phyloP scores from a whole-genome alignment of 2,888 invertebrate genomes.

The Lampropteryx suffumata region DNA sequence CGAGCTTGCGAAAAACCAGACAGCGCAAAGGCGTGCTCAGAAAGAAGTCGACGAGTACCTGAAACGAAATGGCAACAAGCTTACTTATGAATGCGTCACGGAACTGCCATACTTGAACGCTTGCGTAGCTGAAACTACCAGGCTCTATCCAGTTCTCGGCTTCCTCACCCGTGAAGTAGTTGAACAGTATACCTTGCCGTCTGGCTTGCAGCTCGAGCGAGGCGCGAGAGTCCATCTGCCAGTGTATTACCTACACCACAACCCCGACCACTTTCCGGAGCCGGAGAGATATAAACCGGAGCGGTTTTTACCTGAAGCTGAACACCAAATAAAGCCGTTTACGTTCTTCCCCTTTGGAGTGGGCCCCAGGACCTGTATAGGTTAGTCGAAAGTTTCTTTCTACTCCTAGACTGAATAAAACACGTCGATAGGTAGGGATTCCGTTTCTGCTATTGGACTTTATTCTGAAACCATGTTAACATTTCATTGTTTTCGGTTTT shows the following conservation, averaged over 20 bases:
- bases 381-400: constrained; percentile 34
- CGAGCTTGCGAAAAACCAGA: constrained; percentile 51
- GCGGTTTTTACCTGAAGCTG: constrained; percentile 47
- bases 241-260: constrained; percentile 47
- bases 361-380: constrained; percentile 56
- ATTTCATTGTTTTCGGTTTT: constrained; percentile 5
- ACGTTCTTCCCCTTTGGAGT: constrained; percentile 57
- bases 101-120: constrained; percentile 51
- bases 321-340: constrained; percentile 42
- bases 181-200: constrained; percentile 52
- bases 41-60: constrained; percentile 51
- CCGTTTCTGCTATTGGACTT: too few species aligned
- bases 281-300: constrained; percentile 53
- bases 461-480: too few species aligned
- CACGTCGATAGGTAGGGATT: too few species aligned
- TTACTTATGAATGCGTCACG: constrained; percentile 47
- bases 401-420: too few species aligned
- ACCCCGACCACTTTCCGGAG: constrained; percentile 49
- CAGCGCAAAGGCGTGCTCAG: constrained; percentile 41
- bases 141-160: constrained; percentile 51
- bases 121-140: constrained; percentile 47
- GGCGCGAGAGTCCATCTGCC: constrained; percentile 52
- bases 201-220: constrained; percentile 48
- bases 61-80: constrained; percentile 33
- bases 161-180: constrained; percentile 45